These are phyloP conservation scores for Helostoma temminkii DNA, from an alignment of 2,797 vertebrate genomes.

Conservation along the genomic window DNA sequence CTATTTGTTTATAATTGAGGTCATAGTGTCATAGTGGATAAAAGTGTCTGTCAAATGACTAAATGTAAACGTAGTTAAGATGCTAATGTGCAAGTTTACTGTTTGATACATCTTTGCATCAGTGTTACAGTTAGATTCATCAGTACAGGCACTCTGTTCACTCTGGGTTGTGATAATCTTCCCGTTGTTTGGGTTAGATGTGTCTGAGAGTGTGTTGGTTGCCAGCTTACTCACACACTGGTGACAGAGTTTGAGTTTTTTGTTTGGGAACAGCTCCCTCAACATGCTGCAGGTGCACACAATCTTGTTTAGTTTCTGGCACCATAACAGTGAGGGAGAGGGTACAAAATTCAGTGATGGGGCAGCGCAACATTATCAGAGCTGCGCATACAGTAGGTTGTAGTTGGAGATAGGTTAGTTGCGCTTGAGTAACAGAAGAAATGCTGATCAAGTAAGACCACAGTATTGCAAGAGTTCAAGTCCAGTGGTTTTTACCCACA, in stretches of 20 bases:
- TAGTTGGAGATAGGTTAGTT: background rate
- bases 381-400: constrained; percentile 8
- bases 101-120: too few relatives aligned
- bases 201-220: constrained; percentile 40
- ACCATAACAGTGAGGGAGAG: constrained; percentile 28
- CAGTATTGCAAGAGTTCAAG: constrained; percentile 12
- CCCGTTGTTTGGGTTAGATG: constrained; percentile 70
- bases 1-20: too few relatives aligned
- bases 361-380: constrained; percentile 44
- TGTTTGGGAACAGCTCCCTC: constrained; percentile 66
- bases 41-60: too few relatives aligned
- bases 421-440: constrained; percentile 12
- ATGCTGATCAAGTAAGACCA: constrained; percentile 14
- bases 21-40: too few relatives aligned
- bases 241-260: constrained; percentile 57
- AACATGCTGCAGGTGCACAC: constrained; percentile 73
- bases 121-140: background rate
- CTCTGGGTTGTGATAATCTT: constrained; percentile 29
- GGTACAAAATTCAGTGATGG: constrained; percentile 1
- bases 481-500: constrained; percentile 1
- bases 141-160: background rate
- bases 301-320: constrained; percentile 68
- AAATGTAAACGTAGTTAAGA: too few relatives aligned
- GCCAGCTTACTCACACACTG: constrained; percentile 47
- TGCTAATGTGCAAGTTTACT: too few relatives aligned